These are phyloP conservation scores for Nannoperca obscura DNA, from an alignment of 2,797 vertebrate species.

Conservation along the genomic window DNA sequence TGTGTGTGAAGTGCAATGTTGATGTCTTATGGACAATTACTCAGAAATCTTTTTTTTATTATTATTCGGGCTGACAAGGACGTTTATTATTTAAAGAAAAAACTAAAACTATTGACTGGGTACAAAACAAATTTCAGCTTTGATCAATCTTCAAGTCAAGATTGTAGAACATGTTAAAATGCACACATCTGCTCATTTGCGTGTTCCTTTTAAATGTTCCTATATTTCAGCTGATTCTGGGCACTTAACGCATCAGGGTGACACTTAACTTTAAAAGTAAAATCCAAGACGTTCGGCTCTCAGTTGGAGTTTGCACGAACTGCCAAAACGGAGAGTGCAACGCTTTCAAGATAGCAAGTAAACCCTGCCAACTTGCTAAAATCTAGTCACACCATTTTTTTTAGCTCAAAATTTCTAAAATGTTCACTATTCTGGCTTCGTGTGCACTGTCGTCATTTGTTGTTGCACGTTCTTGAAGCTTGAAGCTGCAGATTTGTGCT, in stretches of 20 bases:
- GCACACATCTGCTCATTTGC: neutral
- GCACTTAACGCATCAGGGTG: neutral
- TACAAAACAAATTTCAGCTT: neutral
- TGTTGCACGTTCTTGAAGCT: neutral
- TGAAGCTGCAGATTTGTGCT: neutral
- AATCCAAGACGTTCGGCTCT: slow-evolving; percentile 12
- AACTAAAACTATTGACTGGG: neutral
- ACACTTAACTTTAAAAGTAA: neutral
- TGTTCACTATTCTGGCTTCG: neutral
- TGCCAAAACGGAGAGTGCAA: neutral
- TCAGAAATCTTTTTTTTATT: neutral
- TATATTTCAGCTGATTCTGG: neutral
- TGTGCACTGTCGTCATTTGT: neutral
- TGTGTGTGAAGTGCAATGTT: neutral
- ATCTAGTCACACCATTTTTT: neutral
- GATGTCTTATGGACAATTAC: slow-evolving; percentile 10
- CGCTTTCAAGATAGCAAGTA: slow-evolving; percentile 17
- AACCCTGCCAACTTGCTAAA: neutral
- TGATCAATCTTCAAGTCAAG: neutral
- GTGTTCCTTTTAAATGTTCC: neutral
- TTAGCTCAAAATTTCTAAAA: neutral
- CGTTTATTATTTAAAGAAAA: too few relatives aligned
- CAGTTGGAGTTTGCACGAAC: slow-evolving; percentile 8
- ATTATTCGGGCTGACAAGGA: neutral
- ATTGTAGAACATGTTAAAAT: neutral